Evolutionary conservation across 2,113 vertebrate species (phyloP), one percentile per base, ranked within the genome.

Genomic region (Atrichornis clamosus): DNA sequence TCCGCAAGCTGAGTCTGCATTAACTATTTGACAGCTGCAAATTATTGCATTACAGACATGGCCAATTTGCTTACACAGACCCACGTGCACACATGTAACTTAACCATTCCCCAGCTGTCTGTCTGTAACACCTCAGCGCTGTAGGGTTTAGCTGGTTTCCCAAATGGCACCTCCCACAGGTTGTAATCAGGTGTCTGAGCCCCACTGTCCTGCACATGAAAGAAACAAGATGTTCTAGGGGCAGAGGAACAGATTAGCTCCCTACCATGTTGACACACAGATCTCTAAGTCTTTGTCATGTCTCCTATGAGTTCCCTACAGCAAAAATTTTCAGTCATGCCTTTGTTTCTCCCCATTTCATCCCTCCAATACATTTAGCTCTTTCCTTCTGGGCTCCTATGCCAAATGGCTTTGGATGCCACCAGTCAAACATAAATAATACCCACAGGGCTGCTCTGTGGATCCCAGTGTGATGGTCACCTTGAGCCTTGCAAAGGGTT

Each of bases 11-110:
- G 30, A 90, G 67, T 67, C 4, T 56, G 37, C 65, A 52, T 97
- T 92, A 96, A 97, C 92, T 79, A 72, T 81, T 88, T 91, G 84
- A 94, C 69, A 95, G 69, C 67, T 89, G 62, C 30, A 79, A 77
- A 84, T 87, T 70, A 62, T 10, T 89, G 73, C 44, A n/a, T 88
- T 63, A 82, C 30, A 92, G 44, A 85, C 75, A 80, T 15, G 4
- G 4, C 18, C 87, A 90, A 26, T 52, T 44, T 76, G 37, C 50
- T 63, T 47, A 49, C 21, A 77, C 27, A 91, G 68, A 73, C 28
- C 60, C 42, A 58, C 1, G 30, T 17, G 37, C 5, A 2, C 30
- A 65, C 19, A 5, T 22, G 37, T 37, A 67, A 81, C n/a, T 56
- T 56, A 64, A 62, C 30, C 23, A 37, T 27, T 86, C 19, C 35